These are phyloP conservation scores for pig (Sus scrofa) DNA, from an alignment of 2,113 vertebrate species.

Conservation along the genomic window DNA sequence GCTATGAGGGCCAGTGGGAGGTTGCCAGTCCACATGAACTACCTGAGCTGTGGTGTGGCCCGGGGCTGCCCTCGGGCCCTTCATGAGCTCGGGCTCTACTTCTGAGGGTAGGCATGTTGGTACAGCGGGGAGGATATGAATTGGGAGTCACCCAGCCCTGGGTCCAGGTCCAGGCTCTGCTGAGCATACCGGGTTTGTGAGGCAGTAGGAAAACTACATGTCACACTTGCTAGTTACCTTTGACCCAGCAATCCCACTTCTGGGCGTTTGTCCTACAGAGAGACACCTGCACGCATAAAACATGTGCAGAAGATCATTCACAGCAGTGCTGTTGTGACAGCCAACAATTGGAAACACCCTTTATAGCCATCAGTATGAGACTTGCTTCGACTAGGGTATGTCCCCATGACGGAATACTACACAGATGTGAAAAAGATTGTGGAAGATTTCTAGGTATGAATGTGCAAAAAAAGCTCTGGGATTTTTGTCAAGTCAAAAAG, in stretches of 20 bases:
- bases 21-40: accelerated
- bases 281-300: neutral
- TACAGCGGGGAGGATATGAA: neutral
- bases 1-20: neutral
- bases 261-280: neutral
- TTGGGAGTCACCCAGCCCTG: neutral
- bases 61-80: neutral
- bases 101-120: neutral
- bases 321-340: no score
- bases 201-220: accelerated
- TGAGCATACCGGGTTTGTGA: accelerated
- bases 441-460: conserved; percentile 24
- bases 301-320: neutral
- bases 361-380: accelerated
- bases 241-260: neutral
- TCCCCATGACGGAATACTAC: neutral
- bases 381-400: neutral
- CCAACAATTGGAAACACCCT: neutral
- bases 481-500: conserved; percentile 63
- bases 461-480: conserved; percentile 47
- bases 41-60: neutral
- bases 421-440: neutral
- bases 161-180: neutral
- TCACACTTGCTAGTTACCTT: neutral
- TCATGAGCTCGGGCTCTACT: neutral